Base-by-base conservation (phyloP, 2,797 vertebrate species). In the Gambusia yucatana region DNA sequence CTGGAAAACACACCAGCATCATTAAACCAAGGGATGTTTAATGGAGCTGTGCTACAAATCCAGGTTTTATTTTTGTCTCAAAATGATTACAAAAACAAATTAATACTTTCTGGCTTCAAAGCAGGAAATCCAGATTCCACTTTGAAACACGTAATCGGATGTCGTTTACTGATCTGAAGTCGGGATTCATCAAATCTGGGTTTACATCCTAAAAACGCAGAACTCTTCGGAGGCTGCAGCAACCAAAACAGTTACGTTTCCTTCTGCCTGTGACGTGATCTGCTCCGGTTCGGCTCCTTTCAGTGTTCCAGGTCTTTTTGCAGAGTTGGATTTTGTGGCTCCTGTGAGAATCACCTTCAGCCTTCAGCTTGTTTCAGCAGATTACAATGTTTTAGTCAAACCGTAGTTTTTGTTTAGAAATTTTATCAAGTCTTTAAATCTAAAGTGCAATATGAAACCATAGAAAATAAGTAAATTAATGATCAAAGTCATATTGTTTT, bases 31-130 rank as follows among this genome's bases (percentile, higher is more conserved):
- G n/a, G 43, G 25, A n/a, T 46, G 46, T 41, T 41, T 67, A 41
- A 67, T 41, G 20, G 63, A 67, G 63, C 20, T 67, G 20, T 43
- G 65, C 39, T 43, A n/a, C 7, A 43, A 69, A 69, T 43, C 65
- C 39, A 44, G 36, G n/a, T 43, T 69, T 69, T 70, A 70, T 70
- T 70, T 70, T 70, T 70, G 25, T 13, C 67, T n/a, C 41, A 2
- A 70, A 44, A 46, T 70, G n/a, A 70, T 70, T 46, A 28, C 41
- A 46, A 13, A 28, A 70, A 44, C 25, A 70, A n/a, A 44, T 44
- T 44, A 43, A 70, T 44, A 20, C 43, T 5, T 70, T 44, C 11
- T 46, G 25, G 14, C 11, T 44, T 70, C 10, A 43, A 70, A n/a
- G 67, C 36, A 70, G 22, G 22, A 70, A 3, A 70, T 70, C 10